phyloP scores from a whole-genome alignment of 2,888 invertebrate genomes.

The Muschampia plurimacula region DNA sequence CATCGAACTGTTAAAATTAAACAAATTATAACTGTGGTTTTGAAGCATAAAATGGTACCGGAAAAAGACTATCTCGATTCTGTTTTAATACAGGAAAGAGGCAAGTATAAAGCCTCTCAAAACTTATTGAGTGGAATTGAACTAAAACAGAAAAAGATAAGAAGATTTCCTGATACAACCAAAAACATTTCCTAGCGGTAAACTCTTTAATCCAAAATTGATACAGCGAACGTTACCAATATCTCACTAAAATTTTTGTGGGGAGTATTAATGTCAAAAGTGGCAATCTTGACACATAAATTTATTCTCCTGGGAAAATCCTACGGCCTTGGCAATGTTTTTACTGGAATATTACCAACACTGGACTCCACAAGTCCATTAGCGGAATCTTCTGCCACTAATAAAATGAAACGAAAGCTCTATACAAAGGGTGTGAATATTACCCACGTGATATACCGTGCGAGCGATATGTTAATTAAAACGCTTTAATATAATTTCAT shows the following conservation, averaged over 20 bases:
- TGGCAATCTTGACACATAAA: not conserved
- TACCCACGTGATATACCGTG: constrained; percentile 11
- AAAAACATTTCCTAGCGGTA: not conserved
- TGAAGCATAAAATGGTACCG: too few relatives aligned
- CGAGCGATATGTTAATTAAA: constrained; percentile 3
- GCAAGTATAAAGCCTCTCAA: too few relatives aligned
- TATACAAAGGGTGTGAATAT: constrained; percentile 3
- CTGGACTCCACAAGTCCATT: constrained; percentile 24
- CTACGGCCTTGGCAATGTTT: not conserved
- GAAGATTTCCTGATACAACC: not conserved
- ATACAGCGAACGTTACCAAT: too few relatives aligned
- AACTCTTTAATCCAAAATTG: too few relatives aligned
- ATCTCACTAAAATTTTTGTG: not conserved
- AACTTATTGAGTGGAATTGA: not conserved
- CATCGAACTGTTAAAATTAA: not conserved
- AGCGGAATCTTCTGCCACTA: constrained; percentile 23
- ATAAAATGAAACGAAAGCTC: constrained; percentile 14
- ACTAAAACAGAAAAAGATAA: not conserved
- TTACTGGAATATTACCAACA: constrained; percentile 13
- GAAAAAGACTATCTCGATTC: not conserved
- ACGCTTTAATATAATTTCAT: constrained; percentile 15
- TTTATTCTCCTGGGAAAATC: not conserved
- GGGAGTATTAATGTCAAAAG: not conserved
- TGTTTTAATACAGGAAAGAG: not conserved
- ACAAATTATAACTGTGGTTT: not conserved